Evolutionary conservation across 1,140 invertebrate species (phyloP).

Genomic region (Coelopa frigida): DNA sequence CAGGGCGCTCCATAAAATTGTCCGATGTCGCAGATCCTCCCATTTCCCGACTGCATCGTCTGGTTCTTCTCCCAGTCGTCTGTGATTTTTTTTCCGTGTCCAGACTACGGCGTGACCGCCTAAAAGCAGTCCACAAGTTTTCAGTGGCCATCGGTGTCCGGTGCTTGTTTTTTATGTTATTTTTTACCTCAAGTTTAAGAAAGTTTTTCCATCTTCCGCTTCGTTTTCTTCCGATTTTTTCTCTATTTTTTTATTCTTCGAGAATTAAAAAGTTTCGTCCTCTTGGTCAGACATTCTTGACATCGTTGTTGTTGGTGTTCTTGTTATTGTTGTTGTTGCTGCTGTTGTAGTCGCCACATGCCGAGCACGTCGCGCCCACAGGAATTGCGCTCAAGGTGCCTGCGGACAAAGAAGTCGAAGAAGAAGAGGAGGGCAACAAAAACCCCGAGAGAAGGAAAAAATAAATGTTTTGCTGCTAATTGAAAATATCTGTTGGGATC

Average conservation of each 20-base stretch:
- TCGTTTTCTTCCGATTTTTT: conserved; percentile 35
- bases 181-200: too few species aligned
- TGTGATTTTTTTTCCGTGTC: too few species aligned
- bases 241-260: too few species aligned
- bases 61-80: too few species aligned
- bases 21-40: too few species aligned
- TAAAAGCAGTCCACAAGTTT: too few species aligned
- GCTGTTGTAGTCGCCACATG: conserved; percentile 6
- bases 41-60: too few species aligned
- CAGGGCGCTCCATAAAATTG: too few species aligned
- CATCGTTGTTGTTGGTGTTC: conserved; percentile 20
- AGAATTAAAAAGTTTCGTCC: conserved; percentile 37
- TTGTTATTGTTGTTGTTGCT: conserved; percentile 9
- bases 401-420: conserved; percentile 12
- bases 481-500: conserved; percentile 45
- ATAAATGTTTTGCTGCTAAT: conserved; percentile 45
- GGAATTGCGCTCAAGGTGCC: conserved; percentile 37
- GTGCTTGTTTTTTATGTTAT: too few species aligned
- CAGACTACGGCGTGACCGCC: too few species aligned
- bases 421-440: conserved; percentile 10
- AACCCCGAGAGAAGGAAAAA: conserved; percentile 18
- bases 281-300: neutral
- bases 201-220: conserved; percentile 23
- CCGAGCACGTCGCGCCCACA: conserved; percentile 24
- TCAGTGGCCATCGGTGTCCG: too few species aligned